Evolutionary conservation across 2,888 invertebrate species (phyloP), one percentile per base, ranked within the genome.

Genomic region (Scaptomyza flava): DNA sequence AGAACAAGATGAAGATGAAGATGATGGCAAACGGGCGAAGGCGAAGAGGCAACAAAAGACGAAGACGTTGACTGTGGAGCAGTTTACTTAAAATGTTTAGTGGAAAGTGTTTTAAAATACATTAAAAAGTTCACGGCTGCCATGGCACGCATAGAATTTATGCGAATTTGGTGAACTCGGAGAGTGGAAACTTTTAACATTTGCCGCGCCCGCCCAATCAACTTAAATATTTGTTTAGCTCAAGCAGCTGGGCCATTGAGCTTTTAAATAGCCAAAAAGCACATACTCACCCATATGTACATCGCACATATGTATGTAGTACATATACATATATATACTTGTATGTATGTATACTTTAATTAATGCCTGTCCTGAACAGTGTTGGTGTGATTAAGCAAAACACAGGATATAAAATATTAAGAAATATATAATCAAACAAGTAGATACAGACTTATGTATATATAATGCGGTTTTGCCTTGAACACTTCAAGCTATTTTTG

Each of bases 81-180:
- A 74, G 82, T 84, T 84, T 81, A 89, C 87, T 81, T 89, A 87
- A 85, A 85, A 85, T 85, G 86, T 89, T 85, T 89, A 87, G 89
- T 87, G 89, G 89, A 86, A 86, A 86, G 85, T 86, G 88, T 86
- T 86, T 86, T 86, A 86, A 86, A 89, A 86, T 89, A 89, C 85
- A 86, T 86, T 86, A 86, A 86, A 87, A 86, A 86, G 86, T 86
- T 86, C 88, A 80, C 74, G 89, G 81, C 83, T 80, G 87, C 87
- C 81, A 71, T 69, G 86, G 83, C 88, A 87, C 89, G 89, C 87
- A 88, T 88, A 84, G 81, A 84, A 84, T 84, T 84, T 84, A 84
- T 84, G 83, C 89, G 89, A 87, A 87, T 81, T 84, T 84, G 76
- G 83, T 84, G 85, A 84, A 84, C 89, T 87, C 87, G 53, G 52